Conservation (phyloP, 53 echinoderm and acorn worm species). For the Zoroaster sp. region DNA sequence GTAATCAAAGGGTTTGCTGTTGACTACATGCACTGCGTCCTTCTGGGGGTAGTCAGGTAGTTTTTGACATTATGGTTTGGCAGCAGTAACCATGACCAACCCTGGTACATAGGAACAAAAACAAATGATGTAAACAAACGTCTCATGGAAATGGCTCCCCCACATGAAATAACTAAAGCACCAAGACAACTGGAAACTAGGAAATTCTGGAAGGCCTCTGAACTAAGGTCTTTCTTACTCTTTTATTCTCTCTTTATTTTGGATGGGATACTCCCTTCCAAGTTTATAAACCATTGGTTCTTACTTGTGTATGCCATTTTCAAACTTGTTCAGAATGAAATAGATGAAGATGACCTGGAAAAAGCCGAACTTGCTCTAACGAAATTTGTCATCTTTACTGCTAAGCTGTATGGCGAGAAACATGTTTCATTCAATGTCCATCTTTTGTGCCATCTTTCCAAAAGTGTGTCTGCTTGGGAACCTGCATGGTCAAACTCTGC, state of each 20-base stretch:
- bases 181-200: background rate
- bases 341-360: background rate
- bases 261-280: background rate
- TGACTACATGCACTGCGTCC: slow-evolving; percentile 52
- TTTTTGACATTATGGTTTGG: slow-evolving; percentile 36
- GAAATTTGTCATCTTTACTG: background rate
- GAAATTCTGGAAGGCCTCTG: slow-evolving; percentile 51
- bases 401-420: background rate
- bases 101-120: slow-evolving; percentile 10
- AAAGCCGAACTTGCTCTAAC: background rate
- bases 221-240: slow-evolving; percentile 35
- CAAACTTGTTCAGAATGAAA: background rate
- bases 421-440: slow-evolving; percentile 1
- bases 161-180: background rate
- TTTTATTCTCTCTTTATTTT: slow-evolving; percentile 27
- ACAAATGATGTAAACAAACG: background rate
- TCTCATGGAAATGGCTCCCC: background rate
- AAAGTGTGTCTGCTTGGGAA: background rate
- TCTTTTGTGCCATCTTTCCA: background rate
- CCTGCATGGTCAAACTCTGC: background rate
- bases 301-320: slow-evolving; percentile 22
- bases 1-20: slow-evolving; percentile 25
- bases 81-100: background rate
- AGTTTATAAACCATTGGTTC: slow-evolving; percentile 40
- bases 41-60: slow-evolving; percentile 41